Base-by-base conservation (phyloP, 2,888 invertebrate genomes). In the Bhutanitis thaidina region DNA sequence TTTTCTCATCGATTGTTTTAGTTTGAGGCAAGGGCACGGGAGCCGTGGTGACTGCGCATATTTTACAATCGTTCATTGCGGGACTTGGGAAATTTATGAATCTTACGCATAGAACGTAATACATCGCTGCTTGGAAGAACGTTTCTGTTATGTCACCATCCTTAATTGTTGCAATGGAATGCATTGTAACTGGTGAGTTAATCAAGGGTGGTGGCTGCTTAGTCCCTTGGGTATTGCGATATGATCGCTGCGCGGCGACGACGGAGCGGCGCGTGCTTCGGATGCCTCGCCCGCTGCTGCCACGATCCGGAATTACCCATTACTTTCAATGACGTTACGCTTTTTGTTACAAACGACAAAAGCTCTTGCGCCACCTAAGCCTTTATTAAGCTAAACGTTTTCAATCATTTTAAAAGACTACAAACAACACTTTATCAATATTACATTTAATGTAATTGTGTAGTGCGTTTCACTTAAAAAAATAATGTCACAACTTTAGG, bases 211-310 rank as follows among this genome's bases (percentile, higher is more conserved):
- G 64, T 58, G 59, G 58, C 64, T 65, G 64, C 64, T 60, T 61
- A 64, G 69, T 78, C 84, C 74, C 80, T 62, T 66, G 81, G 80
- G 85, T 77, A 74, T 76, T 70, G 81, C 80, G 86, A 86, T 87
- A 86, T 72, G 78, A 84, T 87, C 86, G 65, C 54, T 61, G 59
- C 60, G 52, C 57, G 63, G 64, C 69, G 83, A 77, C 84, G 79
- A 70, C 77, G 64, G 64, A 60, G 63, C 74, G 84, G 82, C 87
- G 88, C 88, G 87, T 87, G 89, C 86, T 85, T 86, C 72, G 74
- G 74, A 85, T 86, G 74, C 86, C 78, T 69, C 61, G 55, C 56
- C 64, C 71, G 60, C 66, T 62, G 62, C 53, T 59, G 59, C 54
- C 58, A 61, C 64, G 69, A 69, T 69, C 69, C 74, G 70, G 77